Conservation (phyloP, 2,113 vertebrate genomes). For the Ahaetulla prasina region DNA sequence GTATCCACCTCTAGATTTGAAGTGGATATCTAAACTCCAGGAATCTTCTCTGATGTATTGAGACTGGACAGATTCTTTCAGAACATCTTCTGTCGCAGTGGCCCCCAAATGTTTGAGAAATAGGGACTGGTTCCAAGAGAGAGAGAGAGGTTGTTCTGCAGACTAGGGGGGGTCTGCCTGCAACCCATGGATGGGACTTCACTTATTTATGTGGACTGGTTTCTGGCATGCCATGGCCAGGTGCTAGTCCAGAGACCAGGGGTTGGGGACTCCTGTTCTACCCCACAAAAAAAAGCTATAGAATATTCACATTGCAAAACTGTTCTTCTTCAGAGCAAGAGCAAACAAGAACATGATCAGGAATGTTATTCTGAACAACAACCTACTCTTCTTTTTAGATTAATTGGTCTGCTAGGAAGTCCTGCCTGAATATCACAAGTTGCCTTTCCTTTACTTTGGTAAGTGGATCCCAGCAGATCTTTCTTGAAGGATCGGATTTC, state of each 20-base stretch:
- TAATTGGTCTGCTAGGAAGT: background rate
- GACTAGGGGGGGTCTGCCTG: too few species aligned
- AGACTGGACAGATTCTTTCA: background rate
- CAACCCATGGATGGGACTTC: too few species aligned
- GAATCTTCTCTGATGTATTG: background rate
- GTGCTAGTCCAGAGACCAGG: too few species aligned
- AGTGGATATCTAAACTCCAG: background rate
- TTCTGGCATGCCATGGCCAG: too few species aligned
- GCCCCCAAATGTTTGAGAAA: too few species aligned
- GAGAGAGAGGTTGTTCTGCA: too few species aligned
- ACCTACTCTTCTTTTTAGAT: background rate
- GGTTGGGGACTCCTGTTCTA: too few species aligned
- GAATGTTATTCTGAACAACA: background rate
- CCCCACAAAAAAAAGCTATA: background rate
- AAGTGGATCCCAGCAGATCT: background rate
- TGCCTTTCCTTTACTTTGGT: background rate
- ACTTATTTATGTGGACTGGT: too few species aligned
- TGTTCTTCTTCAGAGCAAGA: background rate
- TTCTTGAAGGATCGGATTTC: background rate
- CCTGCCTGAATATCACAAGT: background rate
- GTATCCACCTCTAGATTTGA: background rate
- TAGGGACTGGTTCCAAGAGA: too few species aligned
- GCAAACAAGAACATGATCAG: background rate
- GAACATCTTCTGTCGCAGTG: background rate
- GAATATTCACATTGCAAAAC: background rate